A percentile compares a stretch with the other conserved stretches of the same genome.
Evolutionary conservation across 2,888 invertebrate species (phyloP).

Genomic region (Platycheirus rosarum): DNA sequence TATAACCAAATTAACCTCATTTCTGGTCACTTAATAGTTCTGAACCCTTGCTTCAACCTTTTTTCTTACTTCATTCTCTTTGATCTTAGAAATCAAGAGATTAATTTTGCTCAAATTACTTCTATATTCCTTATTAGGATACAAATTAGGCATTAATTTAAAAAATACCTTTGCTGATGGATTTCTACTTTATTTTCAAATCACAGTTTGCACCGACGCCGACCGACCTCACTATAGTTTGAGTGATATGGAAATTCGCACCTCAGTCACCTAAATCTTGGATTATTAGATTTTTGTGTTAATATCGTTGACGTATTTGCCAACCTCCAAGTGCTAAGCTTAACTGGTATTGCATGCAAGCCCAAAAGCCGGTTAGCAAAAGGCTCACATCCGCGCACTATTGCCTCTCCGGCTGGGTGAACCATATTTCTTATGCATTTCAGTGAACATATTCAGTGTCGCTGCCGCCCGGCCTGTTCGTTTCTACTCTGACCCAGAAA

Average conservation of each 20-base stretch:
- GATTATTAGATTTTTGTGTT: slow-evolving; percentile 11
- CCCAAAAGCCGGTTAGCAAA: slow-evolving; percentile 13
- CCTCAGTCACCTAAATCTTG: slow-evolving; percentile 17
- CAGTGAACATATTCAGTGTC: slow-evolving; percentile 41
- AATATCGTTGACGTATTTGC: neutral
- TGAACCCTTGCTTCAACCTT: no score
- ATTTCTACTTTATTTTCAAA: no score
- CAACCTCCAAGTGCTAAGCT: slow-evolving; percentile 18
- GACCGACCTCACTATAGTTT: neutral
- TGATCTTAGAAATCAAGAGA: no score
- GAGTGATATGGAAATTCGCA: neutral
- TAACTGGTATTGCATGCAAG: slow-evolving; percentile 12
- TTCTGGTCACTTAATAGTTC: no score
- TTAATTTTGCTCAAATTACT: no score
- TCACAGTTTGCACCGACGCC: neutral
- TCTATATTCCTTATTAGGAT: no score
- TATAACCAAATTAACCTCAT: no score
- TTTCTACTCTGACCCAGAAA: slow-evolving; percentile 57
- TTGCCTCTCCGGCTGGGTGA: neutral
- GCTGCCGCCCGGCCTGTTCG: slow-evolving; percentile 14
- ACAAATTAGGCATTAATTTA: no score
- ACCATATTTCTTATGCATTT: slow-evolving; percentile 42
- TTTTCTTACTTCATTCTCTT: no score
- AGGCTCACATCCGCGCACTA: neutral
- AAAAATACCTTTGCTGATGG: no score